A percentile compares a stretch with the other conserved stretches of the same genome.
Evolutionary conservation across 2,888 invertebrate genomes (phyloP).

Genomic region (Zootermopsis nevadensis): DNA sequence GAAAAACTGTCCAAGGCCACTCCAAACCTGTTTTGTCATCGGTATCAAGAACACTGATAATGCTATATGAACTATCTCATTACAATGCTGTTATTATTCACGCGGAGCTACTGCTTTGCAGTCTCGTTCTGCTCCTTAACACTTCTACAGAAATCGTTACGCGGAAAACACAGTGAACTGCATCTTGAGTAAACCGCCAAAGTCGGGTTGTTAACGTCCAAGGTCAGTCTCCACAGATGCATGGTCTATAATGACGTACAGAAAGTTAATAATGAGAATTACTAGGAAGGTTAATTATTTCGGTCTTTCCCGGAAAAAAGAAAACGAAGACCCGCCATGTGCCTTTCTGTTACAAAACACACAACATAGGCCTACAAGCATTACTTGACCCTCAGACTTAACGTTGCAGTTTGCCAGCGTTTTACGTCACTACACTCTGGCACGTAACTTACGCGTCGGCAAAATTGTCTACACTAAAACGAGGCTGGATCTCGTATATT

Average conservation of each 20-base stretch:
- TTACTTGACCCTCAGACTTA: too few relatives aligned
- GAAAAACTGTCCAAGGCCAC: neutral
- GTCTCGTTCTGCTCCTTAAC: neutral
- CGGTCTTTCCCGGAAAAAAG: too few relatives aligned
- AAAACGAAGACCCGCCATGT: too few relatives aligned
- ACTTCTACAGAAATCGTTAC: neutral
- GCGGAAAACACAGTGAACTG: neutral
- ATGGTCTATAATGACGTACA: neutral
- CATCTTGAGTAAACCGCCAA: neutral
- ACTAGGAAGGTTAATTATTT: neutral
- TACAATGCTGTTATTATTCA: neutral
- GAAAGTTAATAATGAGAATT: neutral
- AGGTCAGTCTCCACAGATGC: neutral
- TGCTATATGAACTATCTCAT: neutral
- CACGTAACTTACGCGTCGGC: too few relatives aligned
- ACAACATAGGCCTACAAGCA: too few relatives aligned
- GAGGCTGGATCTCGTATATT: too few relatives aligned
- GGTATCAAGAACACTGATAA: neutral
- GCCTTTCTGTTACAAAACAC: too few relatives aligned
- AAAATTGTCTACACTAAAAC: too few relatives aligned
- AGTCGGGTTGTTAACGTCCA: conserved; percentile 1
- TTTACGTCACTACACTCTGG: too few relatives aligned
- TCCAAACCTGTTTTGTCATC: neutral
- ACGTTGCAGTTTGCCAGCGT: too few relatives aligned
- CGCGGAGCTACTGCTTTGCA: neutral